Evolutionary conservation across 2,797 vertebrate genomes (phyloP).

Genomic region (Gastrophryne carolinensis): DNA sequence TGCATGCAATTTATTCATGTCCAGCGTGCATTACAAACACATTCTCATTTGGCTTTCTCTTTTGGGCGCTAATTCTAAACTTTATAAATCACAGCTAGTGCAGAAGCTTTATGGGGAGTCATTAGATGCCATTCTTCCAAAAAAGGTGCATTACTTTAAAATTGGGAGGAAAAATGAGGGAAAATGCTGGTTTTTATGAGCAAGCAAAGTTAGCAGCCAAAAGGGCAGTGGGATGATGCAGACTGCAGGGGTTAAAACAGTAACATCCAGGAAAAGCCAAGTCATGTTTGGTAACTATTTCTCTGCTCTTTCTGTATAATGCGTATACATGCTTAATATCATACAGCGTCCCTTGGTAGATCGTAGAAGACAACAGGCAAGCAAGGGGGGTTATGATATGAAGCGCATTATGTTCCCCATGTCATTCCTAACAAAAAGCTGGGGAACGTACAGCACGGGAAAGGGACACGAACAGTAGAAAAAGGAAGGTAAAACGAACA

Average conservation of each 20-base stretch:
- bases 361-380: conserved; percentile 65
- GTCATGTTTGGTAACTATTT: conserved; percentile 28
- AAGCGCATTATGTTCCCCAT: conserved; percentile 57
- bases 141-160: conserved; percentile 60
- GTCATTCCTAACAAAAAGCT: conserved; percentile 62
- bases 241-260: conserved; percentile 58
- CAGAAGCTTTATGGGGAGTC: conserved; percentile 68
- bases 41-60: conserved; percentile 55
- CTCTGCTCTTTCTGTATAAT: conserved; percentile 23
- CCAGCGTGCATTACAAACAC: conserved; percentile 70
- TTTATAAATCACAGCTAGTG: conserved; percentile 62
- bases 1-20: conserved; percentile 72
- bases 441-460: conserved; percentile 68
- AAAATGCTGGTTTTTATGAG: conserved; percentile 59
- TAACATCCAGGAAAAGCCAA: conserved; percentile 70
- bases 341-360: conserved; percentile 65
- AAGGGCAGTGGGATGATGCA: conserved; percentile 61
- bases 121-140: conserved; percentile 59
- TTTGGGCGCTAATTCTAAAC: conserved; percentile 55
- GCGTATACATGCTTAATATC: conserved; percentile 59
- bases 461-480: conserved; percentile 69
- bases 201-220: conserved; percentile 73
- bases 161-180: conserved; percentile 43
- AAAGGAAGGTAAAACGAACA: conserved; percentile 65
- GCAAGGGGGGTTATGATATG: conserved; percentile 56